Evolutionary conservation across 2,888 invertebrate genomes (phyloP), one percentile per base, ranked within the genome.

Genomic region (Drosophila cyrtoloma): DNA sequence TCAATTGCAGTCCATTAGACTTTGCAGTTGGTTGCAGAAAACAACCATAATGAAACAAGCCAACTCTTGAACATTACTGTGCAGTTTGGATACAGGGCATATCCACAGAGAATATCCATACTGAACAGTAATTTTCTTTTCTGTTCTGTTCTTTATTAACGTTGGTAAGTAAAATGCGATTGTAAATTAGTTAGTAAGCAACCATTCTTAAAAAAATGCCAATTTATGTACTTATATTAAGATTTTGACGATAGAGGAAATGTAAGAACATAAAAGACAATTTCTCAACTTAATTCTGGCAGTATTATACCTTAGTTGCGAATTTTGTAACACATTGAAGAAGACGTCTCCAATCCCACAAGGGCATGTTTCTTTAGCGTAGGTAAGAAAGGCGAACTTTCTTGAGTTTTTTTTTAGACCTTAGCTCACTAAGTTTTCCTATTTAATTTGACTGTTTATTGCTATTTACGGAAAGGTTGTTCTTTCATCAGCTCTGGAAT

Each of bases 1-100:
- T 91, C 91, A 91, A 91, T 91, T 91, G 92, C 91, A 91, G 90
- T 87, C 91, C 91, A 92, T 92, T 91, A 90, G 86, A 82, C 81
- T 77, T 81, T 78, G 77, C 82, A 88, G 75, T 82, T 76, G 80
- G 61, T 70, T 79, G 79, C 79, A 81, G 76, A 75, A 68, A 71
- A 57, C 28, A 39, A n/a, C 12, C 33, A 82, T 47, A 73, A 52
- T 51, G 50, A 69, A 61, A 61, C 60, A 69, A 58, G 22, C 22
- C 58, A 58, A 32, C 22, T 22, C 44, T 44, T 30, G 44, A 32
- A 58, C 22, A 33, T 72, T n/a, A 39, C 32, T 59, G 16, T 70
- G 52, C 53, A 65, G 33, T 47, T 58, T 12, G 55, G 63, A 62
- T 51, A 58, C 7, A 47, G 22, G 2, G 16, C 14, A 47, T 26